Base-by-base conservation (phyloP, 2,888 invertebrate genomes). In the Beris morrisii region DNA sequence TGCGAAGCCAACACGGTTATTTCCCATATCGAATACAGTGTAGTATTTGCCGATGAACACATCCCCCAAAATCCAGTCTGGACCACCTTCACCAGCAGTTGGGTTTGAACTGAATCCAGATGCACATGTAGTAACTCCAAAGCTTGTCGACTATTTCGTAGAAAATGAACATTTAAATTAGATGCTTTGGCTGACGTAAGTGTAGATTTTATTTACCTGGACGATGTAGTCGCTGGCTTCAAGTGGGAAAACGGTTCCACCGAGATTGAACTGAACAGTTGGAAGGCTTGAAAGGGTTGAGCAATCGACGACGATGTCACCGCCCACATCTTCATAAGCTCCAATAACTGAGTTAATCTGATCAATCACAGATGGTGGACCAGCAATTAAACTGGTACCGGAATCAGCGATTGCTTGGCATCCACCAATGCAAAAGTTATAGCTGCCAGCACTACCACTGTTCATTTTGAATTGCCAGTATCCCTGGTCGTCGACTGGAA, bases 401-500 rank as follows among this genome's bases (percentile, higher is more conserved):
- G 96, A 95, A 82, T 97, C 95, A 28, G 95, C 96, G 81, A 97
- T 96, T 9, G 95, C 97, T 81, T 94, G 86, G 79, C 98, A 99
- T 4, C 97, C 96, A 73, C 86, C 81, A 4, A 82, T 73, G 78
- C 96, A 96, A 79, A 91, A 88, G 50, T 78, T 74, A 32, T 83
- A 74, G 2, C 83, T 82, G 28, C 82, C 84, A 67, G 91, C 76
- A 54, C 75, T 70, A 6, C 92, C 82, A 12, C 82, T 82, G 78
- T 97, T 94, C 92, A 99, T 91, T 77, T 84, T 85, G 82, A 99
- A 93, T 84, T 98, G 96, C 99, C 99, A 99, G 82, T 99, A 99
- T 66, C 91, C 91, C 82, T 94, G 86, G 69, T 87, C 86, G 71
- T 88, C 86, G 0, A 99, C 92, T 4, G 92, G 87, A 72, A 94